Percentiles rank a stretch among this genome's conserved stretches.
Conservation (phyloP, 2,888 invertebrate genomes). For the Eupeodes latifasciatus region DNA sequence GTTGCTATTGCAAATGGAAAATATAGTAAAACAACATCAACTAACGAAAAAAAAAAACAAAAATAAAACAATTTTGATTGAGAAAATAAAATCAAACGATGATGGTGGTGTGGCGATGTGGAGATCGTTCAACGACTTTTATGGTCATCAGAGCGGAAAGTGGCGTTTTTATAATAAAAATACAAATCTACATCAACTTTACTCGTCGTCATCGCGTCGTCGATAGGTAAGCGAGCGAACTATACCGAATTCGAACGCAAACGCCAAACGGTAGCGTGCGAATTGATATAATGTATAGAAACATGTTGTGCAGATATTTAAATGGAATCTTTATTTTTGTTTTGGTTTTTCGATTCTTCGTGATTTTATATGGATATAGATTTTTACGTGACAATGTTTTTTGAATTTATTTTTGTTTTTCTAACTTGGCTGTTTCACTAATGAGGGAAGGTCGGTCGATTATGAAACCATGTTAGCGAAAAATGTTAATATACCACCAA, state of each 20-base stretch:
- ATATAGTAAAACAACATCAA: conserved; percentile 29
- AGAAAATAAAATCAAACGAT: conserved; percentile 39
- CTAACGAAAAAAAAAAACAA: conserved; percentile 33
- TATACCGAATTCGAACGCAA: neutral
- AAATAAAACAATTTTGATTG: conserved; percentile 4
- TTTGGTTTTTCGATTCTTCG: conserved; percentile 60
- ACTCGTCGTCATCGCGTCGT: neutral
- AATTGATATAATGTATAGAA: neutral
- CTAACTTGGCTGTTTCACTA: conserved; percentile 50
- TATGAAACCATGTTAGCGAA: conserved; percentile 60
- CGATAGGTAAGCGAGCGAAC: neutral
- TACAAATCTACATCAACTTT: conserved; percentile 48
- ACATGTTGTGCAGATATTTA: conserved; percentile 59
- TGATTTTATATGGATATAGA: conserved; percentile 15
- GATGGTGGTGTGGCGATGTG: neutral
- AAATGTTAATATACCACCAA: neutral
- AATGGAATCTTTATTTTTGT: conserved; percentile 51
- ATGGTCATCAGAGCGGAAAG: conserved; percentile 77
- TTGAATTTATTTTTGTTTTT: neutral
- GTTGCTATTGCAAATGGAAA: conserved; percentile 58
- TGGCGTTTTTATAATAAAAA: conserved; percentile 64
- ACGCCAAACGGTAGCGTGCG: conserved; percentile 32
- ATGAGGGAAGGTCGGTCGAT: conserved; percentile 72
- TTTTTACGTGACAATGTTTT: conserved; percentile 55
- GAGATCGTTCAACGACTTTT: conserved; percentile 77